Evolutionary conservation across 1,140 invertebrate genomes (phyloP).

Genomic region (Apis laboriosa): DNA sequence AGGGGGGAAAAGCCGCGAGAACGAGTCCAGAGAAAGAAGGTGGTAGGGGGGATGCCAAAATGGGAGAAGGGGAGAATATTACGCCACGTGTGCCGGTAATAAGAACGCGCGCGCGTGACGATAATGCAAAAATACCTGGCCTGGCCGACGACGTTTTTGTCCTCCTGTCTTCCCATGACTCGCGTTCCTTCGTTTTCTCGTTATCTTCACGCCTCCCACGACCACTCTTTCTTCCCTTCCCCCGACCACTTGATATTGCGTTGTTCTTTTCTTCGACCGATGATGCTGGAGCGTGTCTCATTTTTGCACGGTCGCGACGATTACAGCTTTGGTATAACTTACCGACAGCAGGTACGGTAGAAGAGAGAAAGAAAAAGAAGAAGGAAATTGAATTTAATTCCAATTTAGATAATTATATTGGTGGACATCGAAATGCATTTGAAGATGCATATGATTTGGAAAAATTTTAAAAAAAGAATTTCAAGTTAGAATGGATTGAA

Average conservation of each 20-base stretch:
- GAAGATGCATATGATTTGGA: no score
- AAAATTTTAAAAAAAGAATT: no score
- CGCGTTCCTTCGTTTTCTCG: conserved; percentile 42
- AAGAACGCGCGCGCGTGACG: conserved; percentile 77
- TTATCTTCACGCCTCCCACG: conserved; percentile 10
- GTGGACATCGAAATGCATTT: not conserved
- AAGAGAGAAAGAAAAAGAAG: no score
- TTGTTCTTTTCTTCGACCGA: not conserved
- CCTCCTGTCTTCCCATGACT: conserved; percentile 13
- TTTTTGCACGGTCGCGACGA: conserved; percentile 27
- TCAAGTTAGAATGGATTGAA: not conserved
- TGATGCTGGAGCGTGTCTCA: not conserved
- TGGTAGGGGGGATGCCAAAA: conserved; percentile 18
- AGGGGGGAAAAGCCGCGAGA: conserved; percentile 45
- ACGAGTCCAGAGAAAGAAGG: conserved; percentile 25
- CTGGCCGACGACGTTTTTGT: conserved; percentile 9
- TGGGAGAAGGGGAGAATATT: conserved; percentile 70
- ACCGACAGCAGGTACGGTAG: not conserved
- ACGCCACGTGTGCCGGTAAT: conserved; percentile 78
- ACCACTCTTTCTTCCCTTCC: not conserved
- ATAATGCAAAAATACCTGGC: conserved; percentile 76
- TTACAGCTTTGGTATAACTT: conserved; percentile 19
- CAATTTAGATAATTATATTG: not conserved
- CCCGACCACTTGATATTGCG: not conserved
- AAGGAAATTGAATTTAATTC: conserved; percentile 33